Percentiles rank a stretch among this genome's conserved stretches.
Evolutionary conservation across 1,140 invertebrate genomes (phyloP).

Genomic region (Elymnias hypermnestra): DNA sequence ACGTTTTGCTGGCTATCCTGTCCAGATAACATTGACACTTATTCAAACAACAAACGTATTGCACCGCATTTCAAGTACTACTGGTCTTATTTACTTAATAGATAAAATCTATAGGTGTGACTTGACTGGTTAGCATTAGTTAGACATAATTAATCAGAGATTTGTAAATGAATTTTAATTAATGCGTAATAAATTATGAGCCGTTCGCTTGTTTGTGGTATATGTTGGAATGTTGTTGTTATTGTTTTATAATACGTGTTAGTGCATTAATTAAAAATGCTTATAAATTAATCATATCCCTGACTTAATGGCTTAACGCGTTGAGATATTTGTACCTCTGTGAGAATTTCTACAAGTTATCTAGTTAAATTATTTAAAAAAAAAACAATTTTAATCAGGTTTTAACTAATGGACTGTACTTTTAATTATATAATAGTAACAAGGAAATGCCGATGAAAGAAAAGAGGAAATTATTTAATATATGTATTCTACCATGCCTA

Average conservation of each 20-base stretch:
- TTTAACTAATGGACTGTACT: no score
- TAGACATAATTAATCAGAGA: constrained; percentile 15
- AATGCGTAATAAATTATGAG: not conserved
- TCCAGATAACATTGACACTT: constrained; percentile 1
- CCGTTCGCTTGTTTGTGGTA: not conserved
- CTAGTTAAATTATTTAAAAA: not conserved
- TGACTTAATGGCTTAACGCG: no score
- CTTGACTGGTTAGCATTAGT: constrained; percentile 2
- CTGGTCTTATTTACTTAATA: constrained; percentile 14
- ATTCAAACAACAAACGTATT: not conserved
- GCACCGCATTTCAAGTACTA: not conserved
- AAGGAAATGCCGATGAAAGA: no score
- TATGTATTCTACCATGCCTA: no score
- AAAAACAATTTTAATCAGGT: not conserved
- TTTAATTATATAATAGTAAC: no score
- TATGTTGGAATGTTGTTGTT: not conserved
- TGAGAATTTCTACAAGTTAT: no score
- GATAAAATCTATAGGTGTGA: constrained; percentile 19
- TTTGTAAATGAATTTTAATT: constrained; percentile 15
- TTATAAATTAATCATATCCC: no score
- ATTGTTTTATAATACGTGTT: not conserved
- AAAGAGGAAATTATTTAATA: no score
- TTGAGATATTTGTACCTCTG: no score
- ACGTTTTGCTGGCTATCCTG: not conserved
- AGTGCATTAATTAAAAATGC: no score